These are phyloP conservation scores for Amphibalanus amphitrite DNA, from an alignment of 1,140 invertebrate genomes.

Conservation along the genomic window DNA sequence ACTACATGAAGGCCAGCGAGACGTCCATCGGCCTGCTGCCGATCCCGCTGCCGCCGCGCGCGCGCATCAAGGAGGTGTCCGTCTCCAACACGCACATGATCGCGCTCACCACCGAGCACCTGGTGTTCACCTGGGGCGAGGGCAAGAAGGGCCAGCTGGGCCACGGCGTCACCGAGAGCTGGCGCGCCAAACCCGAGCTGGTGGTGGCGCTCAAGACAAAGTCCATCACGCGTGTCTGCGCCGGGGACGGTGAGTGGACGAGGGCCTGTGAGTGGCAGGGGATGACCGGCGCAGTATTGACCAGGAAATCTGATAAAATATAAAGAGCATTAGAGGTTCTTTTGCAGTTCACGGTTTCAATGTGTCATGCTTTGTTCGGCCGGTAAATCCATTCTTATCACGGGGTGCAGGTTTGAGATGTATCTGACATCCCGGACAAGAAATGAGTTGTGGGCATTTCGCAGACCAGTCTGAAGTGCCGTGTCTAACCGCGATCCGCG, in stretches of 20 bases:
- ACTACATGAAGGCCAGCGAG: constrained; percentile 37
- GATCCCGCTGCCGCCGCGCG: constrained; percentile 34
- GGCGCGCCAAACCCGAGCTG: constrained; percentile 34
- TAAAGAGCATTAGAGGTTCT: no score
- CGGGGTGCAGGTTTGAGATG: no score
- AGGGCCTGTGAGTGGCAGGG: no score
- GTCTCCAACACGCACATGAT: constrained; percentile 48
- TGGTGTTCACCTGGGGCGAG: constrained; percentile 53
- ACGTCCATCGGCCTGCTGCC: constrained; percentile 33
- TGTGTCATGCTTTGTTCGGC: no score
- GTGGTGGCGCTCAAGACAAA: constrained; percentile 41
- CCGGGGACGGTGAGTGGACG: constrained; percentile 37
- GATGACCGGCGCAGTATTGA: no score
- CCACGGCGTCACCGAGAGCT: constrained; percentile 35
- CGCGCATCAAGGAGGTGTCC: constrained; percentile 35
- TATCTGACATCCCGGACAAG: background rate
- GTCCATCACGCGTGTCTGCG: constrained; percentile 36
- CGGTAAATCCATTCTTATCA: background rate
- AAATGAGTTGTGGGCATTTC: no score
- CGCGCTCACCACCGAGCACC: constrained; percentile 42
- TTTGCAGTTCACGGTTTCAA: no score
- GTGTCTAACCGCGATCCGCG: constrained; percentile 12
- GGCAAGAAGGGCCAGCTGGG: constrained; percentile 48
- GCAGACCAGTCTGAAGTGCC: no score
- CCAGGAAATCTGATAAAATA: no score